These are phyloP conservation scores for Drosophila pseudotalamancana DNA, from an alignment of 2,888 invertebrate genomes.

Conservation along the genomic window DNA sequence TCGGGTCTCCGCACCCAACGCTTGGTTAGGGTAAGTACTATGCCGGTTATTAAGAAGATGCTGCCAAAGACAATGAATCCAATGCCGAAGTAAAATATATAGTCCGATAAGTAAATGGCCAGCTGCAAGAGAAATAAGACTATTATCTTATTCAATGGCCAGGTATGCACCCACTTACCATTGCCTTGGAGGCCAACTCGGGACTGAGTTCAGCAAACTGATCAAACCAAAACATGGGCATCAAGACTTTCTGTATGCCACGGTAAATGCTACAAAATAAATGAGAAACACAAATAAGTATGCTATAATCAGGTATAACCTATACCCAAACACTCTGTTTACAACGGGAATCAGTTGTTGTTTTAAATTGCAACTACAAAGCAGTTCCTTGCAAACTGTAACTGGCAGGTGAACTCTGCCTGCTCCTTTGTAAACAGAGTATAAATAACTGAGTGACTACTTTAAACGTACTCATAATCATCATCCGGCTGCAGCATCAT, in stretches of 20 bases:
- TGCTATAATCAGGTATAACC: neutral
- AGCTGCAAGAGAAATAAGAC: slow-evolving; percentile 60
- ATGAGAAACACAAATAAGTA: neutral
- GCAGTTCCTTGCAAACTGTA: neutral
- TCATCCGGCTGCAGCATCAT: slow-evolving; percentile 86
- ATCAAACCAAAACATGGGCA: slow-evolving; percentile 92
- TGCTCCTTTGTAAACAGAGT: neutral
- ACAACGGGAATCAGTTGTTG: too few relatives aligned
- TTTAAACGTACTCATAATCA: slow-evolving; percentile 86
- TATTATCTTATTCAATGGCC: neutral
- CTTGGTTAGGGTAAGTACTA: slow-evolving; percentile 79
- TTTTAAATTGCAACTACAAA: neutral
- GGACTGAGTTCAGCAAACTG: slow-evolving; percentile 87
- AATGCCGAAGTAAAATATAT: slow-evolving; percentile 81
- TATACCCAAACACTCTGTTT: too few relatives aligned
- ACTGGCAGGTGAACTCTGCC: too few relatives aligned
- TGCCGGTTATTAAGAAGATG: slow-evolving; percentile 75
- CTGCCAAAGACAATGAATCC: slow-evolving; percentile 73
- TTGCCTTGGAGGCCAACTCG: slow-evolving; percentile 85
- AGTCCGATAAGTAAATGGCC: slow-evolving; percentile 73
- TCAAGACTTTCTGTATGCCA: slow-evolving; percentile 85
- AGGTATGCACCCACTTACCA: slow-evolving; percentile 53
- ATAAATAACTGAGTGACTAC: neutral
- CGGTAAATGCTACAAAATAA: slow-evolving; percentile 86
- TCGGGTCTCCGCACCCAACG: slow-evolving; percentile 70